A percentile compares a stretch with the other conserved stretches of the same genome.
Conservation (phyloP, 1,140 invertebrate species). For the Drosophila ananassae region DNA sequence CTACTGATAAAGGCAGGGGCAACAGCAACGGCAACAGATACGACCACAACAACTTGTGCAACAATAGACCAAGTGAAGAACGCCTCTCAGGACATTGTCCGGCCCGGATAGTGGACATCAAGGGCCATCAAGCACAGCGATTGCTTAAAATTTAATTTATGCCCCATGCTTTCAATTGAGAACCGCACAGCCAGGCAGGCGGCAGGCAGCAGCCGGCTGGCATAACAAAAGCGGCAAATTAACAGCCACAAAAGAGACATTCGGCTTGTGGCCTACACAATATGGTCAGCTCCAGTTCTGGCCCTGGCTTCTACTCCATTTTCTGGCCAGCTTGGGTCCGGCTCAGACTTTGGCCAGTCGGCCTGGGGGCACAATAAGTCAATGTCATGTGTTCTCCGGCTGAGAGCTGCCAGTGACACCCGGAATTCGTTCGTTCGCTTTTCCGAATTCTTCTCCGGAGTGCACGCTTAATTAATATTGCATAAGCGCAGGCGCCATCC, state of each 20-base stretch:
- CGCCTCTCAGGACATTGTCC: conserved; percentile 15
- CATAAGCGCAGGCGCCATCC: conserved; percentile 64
- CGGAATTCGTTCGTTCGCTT: conserved; percentile 35
- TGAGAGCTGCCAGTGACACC: conserved; percentile 24
- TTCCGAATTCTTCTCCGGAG: conserved; percentile 22
- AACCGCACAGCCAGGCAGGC: conserved; percentile 2
- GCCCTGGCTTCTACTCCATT: conserved; percentile 4
- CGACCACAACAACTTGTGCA: conserved; percentile 7
- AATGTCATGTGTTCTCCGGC: conserved; percentile 53
- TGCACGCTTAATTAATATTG: conserved; percentile 77
- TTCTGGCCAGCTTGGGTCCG: neutral
- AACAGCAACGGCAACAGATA: neutral
- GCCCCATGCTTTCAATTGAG: conserved; percentile 61
- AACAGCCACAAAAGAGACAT: conserved; percentile 74
- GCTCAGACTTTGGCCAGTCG: conserved; percentile 16
- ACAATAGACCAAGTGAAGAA: conserved; percentile 18
- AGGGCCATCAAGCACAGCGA: conserved; percentile 68
- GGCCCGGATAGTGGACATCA: conserved; percentile 38
- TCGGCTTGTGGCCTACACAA: conserved; percentile 46
- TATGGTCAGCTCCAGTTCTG: conserved; percentile 4
- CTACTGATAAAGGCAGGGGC: conserved; percentile 23
- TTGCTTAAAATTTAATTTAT: conserved; percentile 79
- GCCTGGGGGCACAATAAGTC: conserved; percentile 62
- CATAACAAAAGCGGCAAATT: conserved; percentile 76
- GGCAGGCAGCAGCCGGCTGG: conserved; percentile 6